Evolutionary conservation across 2,888 invertebrate genomes (phyloP), one percentile per base, ranked within the genome.

Genomic region (Nycteola revayana): DNA sequence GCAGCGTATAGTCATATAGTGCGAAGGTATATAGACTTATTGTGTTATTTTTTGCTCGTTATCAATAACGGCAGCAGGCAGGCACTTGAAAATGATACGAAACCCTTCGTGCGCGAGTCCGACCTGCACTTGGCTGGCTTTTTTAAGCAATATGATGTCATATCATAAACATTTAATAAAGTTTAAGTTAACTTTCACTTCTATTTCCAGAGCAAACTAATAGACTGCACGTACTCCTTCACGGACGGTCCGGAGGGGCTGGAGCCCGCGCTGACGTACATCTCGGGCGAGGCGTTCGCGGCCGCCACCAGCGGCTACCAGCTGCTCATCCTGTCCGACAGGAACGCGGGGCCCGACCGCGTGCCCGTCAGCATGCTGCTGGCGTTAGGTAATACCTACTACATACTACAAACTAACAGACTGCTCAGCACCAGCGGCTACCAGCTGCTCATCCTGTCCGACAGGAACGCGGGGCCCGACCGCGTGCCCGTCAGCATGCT

Each of bases 211-310:
- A 92, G 96, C 0, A 93, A 93, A 70, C 92, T 95, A 10, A 93
- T 98, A 49, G 97, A 99, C 83, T 95, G 95, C 42, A 96, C 97
- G 28, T 99, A 95, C 90, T 94, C 93, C 21, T 92, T 91, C 47
- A 75, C 86, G 20, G 94, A 94, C 31, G 97, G 96, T 0, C 89
- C 92, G 2, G 70, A 79, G 3, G 98, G 97, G 0, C 91, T 98
- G 45, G 80, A 94, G 42, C 92, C 93, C 3, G 94, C 96, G n/a
- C 88, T 99, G 35, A 91, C 94, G 33, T 89, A 92, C 20, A 92
- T 98, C 30, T 95, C 96, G 51, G 83, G 91, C 1, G 95, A 96
- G 69, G 97, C 98, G 0, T 92, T 93, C 51, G 78, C 90, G 10
- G 98, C 98, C 0, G 97, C 96, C 0, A 77, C 86, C 18, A 84